Evolutionary conservation across 2,797 vertebrate species (phyloP).

Genomic region (Ceryle rudis): DNA sequence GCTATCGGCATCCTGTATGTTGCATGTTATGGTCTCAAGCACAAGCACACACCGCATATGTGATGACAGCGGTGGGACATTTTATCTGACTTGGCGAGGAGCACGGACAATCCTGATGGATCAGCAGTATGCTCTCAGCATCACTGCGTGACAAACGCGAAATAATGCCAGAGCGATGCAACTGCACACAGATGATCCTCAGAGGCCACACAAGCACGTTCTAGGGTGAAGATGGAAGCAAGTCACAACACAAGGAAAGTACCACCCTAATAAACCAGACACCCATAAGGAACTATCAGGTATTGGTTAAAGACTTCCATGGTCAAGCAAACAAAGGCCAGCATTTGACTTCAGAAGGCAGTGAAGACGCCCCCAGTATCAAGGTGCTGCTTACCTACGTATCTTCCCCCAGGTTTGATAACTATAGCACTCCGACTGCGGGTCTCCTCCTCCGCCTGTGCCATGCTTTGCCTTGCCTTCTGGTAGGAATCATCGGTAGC

Average conservation of each 20-base stretch:
- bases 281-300: fast-evolving
- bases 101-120: not conserved
- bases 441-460: conserved; percentile 95
- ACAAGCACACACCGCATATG: not conserved
- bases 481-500: conserved; percentile 98
- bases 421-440: conserved; percentile 94
- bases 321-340: not conserved
- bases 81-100: not conserved
- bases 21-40: fast-evolving
- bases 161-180: fast-evolving
- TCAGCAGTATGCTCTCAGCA: not conserved
- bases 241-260: not conserved
- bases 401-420: conserved; percentile 94
- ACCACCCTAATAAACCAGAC: not conserved
- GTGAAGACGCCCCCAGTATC: no score
- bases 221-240: not conserved
- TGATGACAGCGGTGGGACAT: fast-evolving
- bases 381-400: conserved; percentile 84
- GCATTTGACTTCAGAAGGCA: not conserved
- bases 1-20: not conserved
- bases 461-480: conserved; percentile 96
- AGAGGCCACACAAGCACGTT: not conserved
- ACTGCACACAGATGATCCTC: not conserved
- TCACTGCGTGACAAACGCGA: fast-evolving
- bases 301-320: not conserved